These are phyloP conservation scores for Caenorhabditis parvicauda DNA, from an alignment of 2,888 invertebrate species.

Conservation along the genomic window DNA sequence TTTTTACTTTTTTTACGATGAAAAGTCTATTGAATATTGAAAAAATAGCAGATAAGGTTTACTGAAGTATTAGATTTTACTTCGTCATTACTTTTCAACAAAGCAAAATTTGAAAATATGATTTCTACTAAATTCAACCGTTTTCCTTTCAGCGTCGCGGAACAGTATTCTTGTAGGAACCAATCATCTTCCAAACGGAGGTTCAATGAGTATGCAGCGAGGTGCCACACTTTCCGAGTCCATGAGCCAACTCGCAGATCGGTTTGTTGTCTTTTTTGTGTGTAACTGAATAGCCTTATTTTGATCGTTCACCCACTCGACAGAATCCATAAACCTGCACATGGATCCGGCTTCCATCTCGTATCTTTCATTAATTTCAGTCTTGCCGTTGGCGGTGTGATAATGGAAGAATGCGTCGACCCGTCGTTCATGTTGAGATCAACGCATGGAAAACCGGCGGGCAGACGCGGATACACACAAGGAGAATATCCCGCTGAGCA, in stretches of 20 bases:
- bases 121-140: slow-evolving; percentile 7
- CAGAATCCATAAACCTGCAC: too few relatives aligned
- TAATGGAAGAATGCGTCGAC: slow-evolving; percentile 43
- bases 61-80: too few relatives aligned
- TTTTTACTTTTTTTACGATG: neutral
- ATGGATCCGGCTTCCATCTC: too few relatives aligned
- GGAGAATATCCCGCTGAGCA: too few relatives aligned
- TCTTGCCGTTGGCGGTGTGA: slow-evolving; percentile 37
- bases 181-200: too few relatives aligned
- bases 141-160: slow-evolving; percentile 16
- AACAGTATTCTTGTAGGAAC: slow-evolving; percentile 26
- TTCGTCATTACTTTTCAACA: neutral
- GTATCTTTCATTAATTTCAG: slow-evolving; percentile 11
- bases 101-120: neutral
- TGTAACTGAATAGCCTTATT: neutral
- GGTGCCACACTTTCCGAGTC: slow-evolving; percentile 44
- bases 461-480: slow-evolving; percentile 15
- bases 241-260: slow-evolving; percentile 48
- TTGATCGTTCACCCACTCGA: neutral
- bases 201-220: slow-evolving; percentile 9
- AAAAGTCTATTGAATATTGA: neutral
- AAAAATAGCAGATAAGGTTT: slow-evolving; percentile 5
- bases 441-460: slow-evolving; percentile 24
- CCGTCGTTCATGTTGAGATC: slow-evolving; percentile 25
- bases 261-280: slow-evolving; percentile 8